Evolutionary conservation across 2,888 invertebrate genomes (phyloP), one percentile per base, ranked within the genome.

Genomic region (Baronia brevicornis): DNA sequence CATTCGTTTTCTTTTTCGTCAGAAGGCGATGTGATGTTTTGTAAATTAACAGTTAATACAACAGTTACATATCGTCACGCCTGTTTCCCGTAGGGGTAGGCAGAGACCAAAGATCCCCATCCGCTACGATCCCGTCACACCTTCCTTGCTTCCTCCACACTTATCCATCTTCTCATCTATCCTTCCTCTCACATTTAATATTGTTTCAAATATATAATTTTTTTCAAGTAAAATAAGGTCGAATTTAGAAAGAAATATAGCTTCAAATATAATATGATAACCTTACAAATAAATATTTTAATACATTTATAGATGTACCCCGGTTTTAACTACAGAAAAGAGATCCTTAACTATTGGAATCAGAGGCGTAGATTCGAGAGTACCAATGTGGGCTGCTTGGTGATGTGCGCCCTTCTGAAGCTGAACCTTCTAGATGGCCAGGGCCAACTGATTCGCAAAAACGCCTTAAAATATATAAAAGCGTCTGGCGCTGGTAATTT

Each of bases 401-500:
- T 9, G 0, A 11, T 23, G 12, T 35, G 29, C 17, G 13, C 15
- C 13, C 2, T 24, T 14, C 3, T 18, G 10, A 28, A 24, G 8
- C 10, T 28, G 11, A 23, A 24, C 3, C 14, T 35, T 10, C 25
- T 14, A 3, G n/a, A 35, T 15, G 8, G 10, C n/a, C n/a, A 35
- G 14, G 26, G 29, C 7, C 7, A 15, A 5, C 21, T 35, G 12
- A 11, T 21, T 5, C 21, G 26, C 3, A 7, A 10, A 1, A 35
- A 30, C 8, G 5, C 24, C 3, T 9, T 3, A 2, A 15, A 9
- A 1, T 17, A 29, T 8, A 8, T 35, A 1, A 17, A 2, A 2
- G 12, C 11, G 3, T 29, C 11, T 5, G 35, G 35, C 9, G 35
- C 35, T 6, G 29, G 35, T 35, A 28, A 8, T n/a, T n/a, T n/a